Conservation (phyloP, 2,888 invertebrate genomes). For the Cephus nigrinus region DNA sequence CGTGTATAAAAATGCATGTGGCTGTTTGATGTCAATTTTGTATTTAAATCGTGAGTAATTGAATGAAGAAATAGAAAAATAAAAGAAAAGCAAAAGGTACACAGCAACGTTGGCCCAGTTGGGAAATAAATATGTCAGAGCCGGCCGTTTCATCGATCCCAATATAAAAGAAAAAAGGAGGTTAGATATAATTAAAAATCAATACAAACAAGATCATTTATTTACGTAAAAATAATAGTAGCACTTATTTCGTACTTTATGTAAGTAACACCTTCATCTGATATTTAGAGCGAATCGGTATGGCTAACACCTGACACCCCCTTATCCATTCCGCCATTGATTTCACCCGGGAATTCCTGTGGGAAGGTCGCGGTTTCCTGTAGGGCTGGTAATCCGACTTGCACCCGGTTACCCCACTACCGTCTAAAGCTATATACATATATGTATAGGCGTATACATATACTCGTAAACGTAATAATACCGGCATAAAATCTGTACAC, state of each 20-base stretch:
- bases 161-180: background rate
- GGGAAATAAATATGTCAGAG: background rate
- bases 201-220: background rate
- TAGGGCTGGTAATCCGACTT: slow-evolving; percentile 30
- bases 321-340: background rate
- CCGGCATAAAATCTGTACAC: background rate
- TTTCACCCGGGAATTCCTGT: slow-evolving; percentile 37
- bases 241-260: background rate
- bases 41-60: background rate
- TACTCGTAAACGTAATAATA: background rate
- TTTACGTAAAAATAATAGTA: background rate
- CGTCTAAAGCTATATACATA: background rate
- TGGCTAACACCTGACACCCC: background rate
- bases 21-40: background rate
- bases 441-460: background rate
- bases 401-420: background rate
- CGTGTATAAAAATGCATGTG: background rate
- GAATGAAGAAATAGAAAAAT: background rate
- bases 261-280: background rate
- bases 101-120: background rate
- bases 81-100: background rate
- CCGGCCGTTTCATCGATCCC: background rate
- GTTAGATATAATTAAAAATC: background rate
- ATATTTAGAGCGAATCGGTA: background rate
- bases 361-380: slow-evolving; percentile 41